Evolutionary conservation across 2,113 vertebrate genomes (phyloP).

Genomic region (Leptocoma aspasia): DNA sequence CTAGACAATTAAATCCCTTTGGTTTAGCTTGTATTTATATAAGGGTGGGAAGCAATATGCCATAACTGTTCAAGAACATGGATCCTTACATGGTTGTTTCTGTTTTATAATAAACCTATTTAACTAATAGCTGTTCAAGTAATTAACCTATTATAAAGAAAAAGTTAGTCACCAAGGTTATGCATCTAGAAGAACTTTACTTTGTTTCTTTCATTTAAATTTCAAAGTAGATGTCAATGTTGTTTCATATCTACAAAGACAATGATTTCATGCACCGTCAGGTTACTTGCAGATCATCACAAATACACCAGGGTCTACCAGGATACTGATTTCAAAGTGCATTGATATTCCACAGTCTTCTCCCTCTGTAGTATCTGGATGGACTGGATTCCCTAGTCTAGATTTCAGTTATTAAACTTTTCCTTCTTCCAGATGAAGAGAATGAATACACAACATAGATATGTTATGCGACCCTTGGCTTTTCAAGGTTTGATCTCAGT

Average conservation of each 20-base stretch:
- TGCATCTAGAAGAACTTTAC: not conserved
- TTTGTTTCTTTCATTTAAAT: slow-evolving; percentile 53
- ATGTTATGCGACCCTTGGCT: slow-evolving; percentile 1
- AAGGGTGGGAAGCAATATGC: not conserved
- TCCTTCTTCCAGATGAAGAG: slow-evolving; percentile 11
- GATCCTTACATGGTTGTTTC: not conserved
- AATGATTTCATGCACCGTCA: slow-evolving; percentile 27
- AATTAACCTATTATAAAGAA: slow-evolving; percentile 60
- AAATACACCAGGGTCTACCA: slow-evolving; percentile 30
- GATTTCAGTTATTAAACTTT: not conserved
- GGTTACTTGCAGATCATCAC: slow-evolving; percentile 47
- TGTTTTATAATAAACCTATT: slow-evolving; percentile 14
- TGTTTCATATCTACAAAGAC: slow-evolving; percentile 10
- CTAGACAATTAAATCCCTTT: not conserved
- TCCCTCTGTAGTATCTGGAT: not conserved
- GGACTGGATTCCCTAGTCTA: slow-evolving; percentile 6
- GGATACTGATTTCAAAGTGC: slow-evolving; percentile 5
- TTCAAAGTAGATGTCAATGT: slow-evolving; percentile 54
- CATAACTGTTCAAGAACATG: not conserved
- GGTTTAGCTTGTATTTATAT: not conserved
- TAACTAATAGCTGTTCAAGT: slow-evolving; percentile 48
- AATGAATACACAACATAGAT: not conserved
- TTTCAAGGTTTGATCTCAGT: slow-evolving; percentile 6
- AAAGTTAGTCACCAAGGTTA: slow-evolving; percentile 17
- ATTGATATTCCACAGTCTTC: not conserved